Evolutionary conservation across 1,140 invertebrate species (phyloP).

Genomic region (Parasteatoda tepidariorum): DNA sequence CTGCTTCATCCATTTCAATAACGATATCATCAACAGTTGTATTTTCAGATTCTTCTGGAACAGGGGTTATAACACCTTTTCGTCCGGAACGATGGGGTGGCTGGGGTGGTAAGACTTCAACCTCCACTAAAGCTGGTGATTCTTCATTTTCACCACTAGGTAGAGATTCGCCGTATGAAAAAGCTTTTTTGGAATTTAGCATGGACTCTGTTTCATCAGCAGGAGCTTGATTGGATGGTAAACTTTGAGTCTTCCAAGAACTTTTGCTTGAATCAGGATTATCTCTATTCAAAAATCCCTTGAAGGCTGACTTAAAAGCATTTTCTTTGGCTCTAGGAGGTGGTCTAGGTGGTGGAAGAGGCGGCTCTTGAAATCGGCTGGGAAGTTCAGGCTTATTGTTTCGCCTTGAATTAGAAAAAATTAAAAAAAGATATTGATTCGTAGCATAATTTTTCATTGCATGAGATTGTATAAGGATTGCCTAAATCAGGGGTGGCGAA

Average conservation of each 20-base stretch:
- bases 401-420: neutral
- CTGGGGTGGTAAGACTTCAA: conserved; percentile 21
- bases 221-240: conserved; percentile 19
- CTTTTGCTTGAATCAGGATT: neutral
- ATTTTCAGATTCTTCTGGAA: conserved; percentile 49
- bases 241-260: conserved; percentile 47
- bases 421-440: no score
- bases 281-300: conserved; percentile 27
- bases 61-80: neutral
- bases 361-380: conserved; percentile 20
- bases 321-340: conserved; percentile 37
- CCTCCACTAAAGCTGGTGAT: conserved; percentile 22
- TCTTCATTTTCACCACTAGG: neutral
- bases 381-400: conserved; percentile 39
- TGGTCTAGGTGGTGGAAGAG: conserved; percentile 42
- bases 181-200: conserved; percentile 23
- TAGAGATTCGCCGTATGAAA: conserved; percentile 19
- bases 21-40: conserved; percentile 29
- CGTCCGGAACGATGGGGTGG: neutral
- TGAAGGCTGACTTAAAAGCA: conserved; percentile 34
- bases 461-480: no score
- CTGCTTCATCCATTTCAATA: conserved; percentile 19
- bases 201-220: neutral
- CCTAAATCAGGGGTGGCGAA: no score
- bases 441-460: no score